phyloP scores from a whole-genome alignment of 2,888 invertebrate species.

The Mycalesis mineus region DNA sequence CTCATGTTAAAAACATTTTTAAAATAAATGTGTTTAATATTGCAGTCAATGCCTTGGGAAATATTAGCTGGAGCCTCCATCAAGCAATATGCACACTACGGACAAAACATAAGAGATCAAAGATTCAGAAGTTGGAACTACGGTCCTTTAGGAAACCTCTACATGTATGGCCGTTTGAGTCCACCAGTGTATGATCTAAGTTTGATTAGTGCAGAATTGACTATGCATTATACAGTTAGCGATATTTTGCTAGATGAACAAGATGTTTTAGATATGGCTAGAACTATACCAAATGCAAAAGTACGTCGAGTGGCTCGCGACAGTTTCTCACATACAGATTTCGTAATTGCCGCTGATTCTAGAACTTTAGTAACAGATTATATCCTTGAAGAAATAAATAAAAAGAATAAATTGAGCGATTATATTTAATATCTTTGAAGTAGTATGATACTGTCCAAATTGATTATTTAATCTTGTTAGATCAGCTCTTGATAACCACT shows the following conservation, averaged over 20 bases:
- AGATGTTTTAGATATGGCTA: conserved; percentile 35
- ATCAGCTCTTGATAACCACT: not conserved
- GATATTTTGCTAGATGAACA: conserved; percentile 32
- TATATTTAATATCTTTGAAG: not conserved
- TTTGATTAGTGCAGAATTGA: conserved; percentile 28
- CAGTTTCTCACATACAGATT: conserved; percentile 33
- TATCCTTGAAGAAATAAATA: conserved; percentile 29
- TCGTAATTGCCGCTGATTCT: conserved; percentile 29
- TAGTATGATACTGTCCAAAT: not conserved
- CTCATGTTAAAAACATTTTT: too few relatives aligned
- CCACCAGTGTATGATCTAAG: conserved; percentile 48
- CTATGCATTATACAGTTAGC: conserved; percentile 33
- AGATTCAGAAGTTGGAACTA: conserved; percentile 51
- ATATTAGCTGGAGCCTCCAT: conserved; percentile 43
- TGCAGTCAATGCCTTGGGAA: not conserved
- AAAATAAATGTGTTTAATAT: not conserved
- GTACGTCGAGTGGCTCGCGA: conserved; percentile 30
- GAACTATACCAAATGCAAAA: conserved; percentile 27
- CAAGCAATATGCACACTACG: conserved; percentile 59
- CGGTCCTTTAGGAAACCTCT: conserved; percentile 39
- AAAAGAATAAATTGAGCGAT: conserved; percentile 10
- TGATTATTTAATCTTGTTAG: not conserved
- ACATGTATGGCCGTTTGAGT: conserved; percentile 37
- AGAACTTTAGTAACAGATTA: conserved; percentile 31
- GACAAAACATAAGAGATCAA: conserved; percentile 55